Percentiles rank a stretch among this genome's conserved stretches.
Evolutionary conservation across 2,113 vertebrate genomes (phyloP).

Genomic region (Myxocyprinus asiaticus): DNA sequence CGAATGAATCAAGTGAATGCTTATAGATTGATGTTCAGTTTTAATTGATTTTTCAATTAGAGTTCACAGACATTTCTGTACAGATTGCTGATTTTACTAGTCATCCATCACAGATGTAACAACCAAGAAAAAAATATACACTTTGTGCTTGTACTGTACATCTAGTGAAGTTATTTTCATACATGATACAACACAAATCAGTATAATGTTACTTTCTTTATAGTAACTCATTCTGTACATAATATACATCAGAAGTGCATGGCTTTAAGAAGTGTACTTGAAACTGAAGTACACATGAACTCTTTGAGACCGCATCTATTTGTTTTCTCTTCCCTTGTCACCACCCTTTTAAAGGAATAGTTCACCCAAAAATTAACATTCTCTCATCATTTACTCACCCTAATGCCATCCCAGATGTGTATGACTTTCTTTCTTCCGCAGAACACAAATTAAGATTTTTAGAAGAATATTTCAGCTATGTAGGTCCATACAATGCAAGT

Average conservation of each 20-base stretch:
- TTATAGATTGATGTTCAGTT: too few relatives aligned
- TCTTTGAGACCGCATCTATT: background rate
- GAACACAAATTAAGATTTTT: too few relatives aligned
- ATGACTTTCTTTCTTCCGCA: too few relatives aligned
- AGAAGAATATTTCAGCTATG: too few relatives aligned
- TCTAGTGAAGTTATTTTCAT: conserved; percentile 12
- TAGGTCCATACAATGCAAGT: too few relatives aligned
- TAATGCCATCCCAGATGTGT: too few relatives aligned
- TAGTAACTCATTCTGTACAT: conserved; percentile 7
- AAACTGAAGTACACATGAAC: background rate
- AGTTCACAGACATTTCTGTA: conserved; percentile 1
- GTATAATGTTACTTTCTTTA: conserved; percentile 5
- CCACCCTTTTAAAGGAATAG: too few relatives aligned
- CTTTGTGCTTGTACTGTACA: conserved; percentile 46
- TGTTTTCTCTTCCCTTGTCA: background rate
- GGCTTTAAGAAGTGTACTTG: conserved; percentile 30
- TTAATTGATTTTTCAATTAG: background rate
- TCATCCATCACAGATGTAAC: background rate
- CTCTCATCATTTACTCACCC: too few relatives aligned
- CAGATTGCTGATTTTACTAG: conserved; percentile 37
- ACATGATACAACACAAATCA: conserved; percentile 2
- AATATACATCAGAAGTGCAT: conserved; percentile 17
- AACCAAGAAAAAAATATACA: conserved; percentile 17
- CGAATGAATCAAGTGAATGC: background rate
- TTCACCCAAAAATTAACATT: too few relatives aligned